These are phyloP conservation scores for Cololabis saira DNA, from an alignment of 2,113 vertebrate genomes.

Conservation along the genomic window DNA sequence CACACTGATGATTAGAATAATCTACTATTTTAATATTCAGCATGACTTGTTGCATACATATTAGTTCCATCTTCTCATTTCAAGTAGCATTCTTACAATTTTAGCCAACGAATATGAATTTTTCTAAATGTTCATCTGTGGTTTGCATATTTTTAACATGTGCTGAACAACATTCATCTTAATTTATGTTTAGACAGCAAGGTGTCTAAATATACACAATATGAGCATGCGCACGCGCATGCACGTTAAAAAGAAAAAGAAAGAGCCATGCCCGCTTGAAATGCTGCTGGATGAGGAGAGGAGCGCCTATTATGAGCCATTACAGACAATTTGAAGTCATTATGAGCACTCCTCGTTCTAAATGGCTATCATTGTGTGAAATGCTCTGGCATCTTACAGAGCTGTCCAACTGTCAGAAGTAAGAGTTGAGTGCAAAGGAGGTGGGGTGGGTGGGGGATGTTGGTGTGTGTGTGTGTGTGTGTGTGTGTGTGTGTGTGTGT, in stretches of 20 bases:
- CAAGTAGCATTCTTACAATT: background rate
- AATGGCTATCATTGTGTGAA: slow-evolving; percentile 65
- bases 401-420: slow-evolving; percentile 68
- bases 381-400: slow-evolving; percentile 54
- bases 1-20: too few relatives aligned
- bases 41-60: too few relatives aligned
- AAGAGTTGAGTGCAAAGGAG: slow-evolving; percentile 30
- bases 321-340: slow-evolving; percentile 69
- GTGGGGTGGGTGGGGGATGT: background rate
- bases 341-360: slow-evolving; percentile 59
- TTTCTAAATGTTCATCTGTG: background rate
- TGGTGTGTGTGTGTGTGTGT: too few relatives aligned
- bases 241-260: background rate
- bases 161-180: too few relatives aligned
- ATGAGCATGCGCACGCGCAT: background rate
- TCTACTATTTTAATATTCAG: too few relatives aligned
- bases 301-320: slow-evolving; percentile 67
- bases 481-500: too few relatives aligned
- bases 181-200: background rate
- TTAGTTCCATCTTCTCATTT: background rate
- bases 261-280: slow-evolving; percentile 18
- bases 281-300: slow-evolving; percentile 30
- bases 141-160: too few relatives aligned
- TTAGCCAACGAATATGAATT: background rate
- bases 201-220: background rate